These are phyloP conservation scores for Villa cingulata DNA, from an alignment of 2,888 invertebrate genomes.

Conservation along the genomic window DNA sequence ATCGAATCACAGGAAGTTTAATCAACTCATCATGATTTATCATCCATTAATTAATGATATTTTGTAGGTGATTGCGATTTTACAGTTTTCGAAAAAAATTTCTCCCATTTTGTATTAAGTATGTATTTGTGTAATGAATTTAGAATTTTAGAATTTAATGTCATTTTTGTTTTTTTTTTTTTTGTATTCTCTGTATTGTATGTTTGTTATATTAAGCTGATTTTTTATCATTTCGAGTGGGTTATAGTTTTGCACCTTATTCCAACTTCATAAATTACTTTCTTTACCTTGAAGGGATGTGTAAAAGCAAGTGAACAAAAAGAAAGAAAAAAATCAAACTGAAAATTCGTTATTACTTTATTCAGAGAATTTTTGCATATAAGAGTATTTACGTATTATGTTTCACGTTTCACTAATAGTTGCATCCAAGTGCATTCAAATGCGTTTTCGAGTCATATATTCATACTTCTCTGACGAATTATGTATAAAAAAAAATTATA, in stretches of 20 bases:
- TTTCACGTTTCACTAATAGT: too few relatives aligned
- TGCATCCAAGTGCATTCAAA: conserved; percentile 8
- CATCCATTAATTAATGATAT: conserved; percentile 19
- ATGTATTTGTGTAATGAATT: too few relatives aligned
- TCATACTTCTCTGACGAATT: conserved; percentile 6
- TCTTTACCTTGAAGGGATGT: conserved; percentile 1
- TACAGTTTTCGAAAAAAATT: neutral
- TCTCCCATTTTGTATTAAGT: neutral
- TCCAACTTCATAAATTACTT: conserved; percentile 8
- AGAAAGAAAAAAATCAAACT: neutral
- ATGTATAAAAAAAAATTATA: conserved; percentile 10
- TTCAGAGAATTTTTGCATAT: too few relatives aligned
- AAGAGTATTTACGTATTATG: too few relatives aligned
- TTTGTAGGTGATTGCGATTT: too few relatives aligned
- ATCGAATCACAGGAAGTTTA: conserved; percentile 13
- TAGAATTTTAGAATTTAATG: neutral
- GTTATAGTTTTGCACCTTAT: conserved; percentile 5
- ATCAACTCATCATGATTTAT: conserved; percentile 11
- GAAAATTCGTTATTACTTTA: too few relatives aligned
- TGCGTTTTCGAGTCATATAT: conserved; percentile 5
- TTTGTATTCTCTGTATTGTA: neutral
- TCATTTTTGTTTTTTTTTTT: neutral
- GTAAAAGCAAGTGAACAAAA: too few relatives aligned
- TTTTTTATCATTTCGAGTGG: neutral
- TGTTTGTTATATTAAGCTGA: neutral